Conservation (phyloP, 30 jellyfish, hydroid and myxozoan species). For the Sanderia malayensis region DNA sequence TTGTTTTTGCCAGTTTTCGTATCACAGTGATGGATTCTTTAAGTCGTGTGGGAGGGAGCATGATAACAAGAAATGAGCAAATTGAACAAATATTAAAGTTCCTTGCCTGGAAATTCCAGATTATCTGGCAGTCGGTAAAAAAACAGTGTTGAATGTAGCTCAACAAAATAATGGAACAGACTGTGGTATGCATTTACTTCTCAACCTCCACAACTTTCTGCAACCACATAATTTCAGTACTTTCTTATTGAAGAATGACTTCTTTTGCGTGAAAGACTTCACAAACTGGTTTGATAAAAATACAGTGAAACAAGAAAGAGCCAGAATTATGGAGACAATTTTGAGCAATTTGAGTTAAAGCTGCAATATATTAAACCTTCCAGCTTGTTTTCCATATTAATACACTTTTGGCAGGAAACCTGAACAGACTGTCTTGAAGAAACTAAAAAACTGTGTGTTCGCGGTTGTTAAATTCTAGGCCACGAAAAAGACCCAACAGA, state of each 20-base stretch:
- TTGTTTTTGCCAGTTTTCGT: not conserved
- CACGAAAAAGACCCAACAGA: no score
- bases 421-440: no score
- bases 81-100: not conserved
- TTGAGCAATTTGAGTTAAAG: no score
- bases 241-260: not conserved
- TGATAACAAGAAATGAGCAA: not conserved
- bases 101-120: not conserved
- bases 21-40: constrained; percentile 21
- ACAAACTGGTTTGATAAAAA: constrained; percentile 15
- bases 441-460: no score
- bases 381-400: no score
- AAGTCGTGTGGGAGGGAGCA: not conserved
- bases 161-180: constrained; percentile 25
- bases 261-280: constrained; percentile 10
- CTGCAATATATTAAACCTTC: no score
- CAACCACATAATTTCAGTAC: not conserved
- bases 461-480: no score
- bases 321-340: no score
- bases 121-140: constrained; percentile 9
- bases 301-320: constrained; percentile 19
- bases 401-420: no score
- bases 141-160: not conserved
- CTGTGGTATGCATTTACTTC: constrained; percentile 17
- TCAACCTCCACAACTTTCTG: constrained; percentile 1